Percentiles rank a stretch among this genome's conserved stretches.
These are phyloP conservation scores for Montipora foliosa DNA, from an alignment of 64 coral and sea anemone species.

Conservation along the genomic window DNA sequence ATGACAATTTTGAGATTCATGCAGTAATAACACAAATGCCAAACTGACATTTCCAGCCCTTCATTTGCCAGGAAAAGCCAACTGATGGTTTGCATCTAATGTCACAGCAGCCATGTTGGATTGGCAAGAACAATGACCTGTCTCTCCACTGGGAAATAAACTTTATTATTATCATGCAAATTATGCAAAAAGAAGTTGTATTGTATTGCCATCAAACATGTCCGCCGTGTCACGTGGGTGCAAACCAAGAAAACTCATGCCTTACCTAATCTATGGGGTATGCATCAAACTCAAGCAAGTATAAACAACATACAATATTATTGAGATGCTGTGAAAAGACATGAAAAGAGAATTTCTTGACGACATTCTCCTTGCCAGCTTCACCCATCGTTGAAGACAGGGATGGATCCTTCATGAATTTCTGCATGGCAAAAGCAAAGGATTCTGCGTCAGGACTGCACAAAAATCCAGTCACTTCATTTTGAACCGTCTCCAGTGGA, in stretches of 20 bases:
- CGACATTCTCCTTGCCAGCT: constrained; percentile 76
- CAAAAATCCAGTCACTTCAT: constrained; percentile 86
- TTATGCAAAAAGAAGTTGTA: too few relatives aligned
- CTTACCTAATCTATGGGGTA: constrained; percentile 74
- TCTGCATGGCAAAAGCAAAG: constrained; percentile 90
- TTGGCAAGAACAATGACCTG: too few relatives aligned
- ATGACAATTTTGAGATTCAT: too few relatives aligned
- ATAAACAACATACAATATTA: constrained; percentile 92
- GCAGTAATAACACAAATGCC: too few relatives aligned
- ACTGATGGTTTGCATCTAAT: too few relatives aligned
- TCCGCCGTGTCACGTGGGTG: too few relatives aligned
- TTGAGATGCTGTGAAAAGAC: constrained; percentile 91
- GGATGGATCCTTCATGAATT: constrained; percentile 74
- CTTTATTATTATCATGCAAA: too few relatives aligned
- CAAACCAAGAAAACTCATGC: not conserved
- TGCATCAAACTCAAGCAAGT: constrained; percentile 89
- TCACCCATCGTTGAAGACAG: constrained; percentile 74
- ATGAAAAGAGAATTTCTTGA: constrained; percentile 97
- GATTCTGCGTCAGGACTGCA: constrained; percentile 93
- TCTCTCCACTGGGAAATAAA: too few relatives aligned
- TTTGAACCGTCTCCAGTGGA: constrained; percentile 87
- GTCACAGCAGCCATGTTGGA: too few relatives aligned
- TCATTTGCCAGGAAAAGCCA: not conserved
- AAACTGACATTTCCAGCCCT: not conserved
- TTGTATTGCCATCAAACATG: too few relatives aligned